phyloP scores from a whole-genome alignment of 1,140 invertebrate species.

The Penaeus chinensis region DNA sequence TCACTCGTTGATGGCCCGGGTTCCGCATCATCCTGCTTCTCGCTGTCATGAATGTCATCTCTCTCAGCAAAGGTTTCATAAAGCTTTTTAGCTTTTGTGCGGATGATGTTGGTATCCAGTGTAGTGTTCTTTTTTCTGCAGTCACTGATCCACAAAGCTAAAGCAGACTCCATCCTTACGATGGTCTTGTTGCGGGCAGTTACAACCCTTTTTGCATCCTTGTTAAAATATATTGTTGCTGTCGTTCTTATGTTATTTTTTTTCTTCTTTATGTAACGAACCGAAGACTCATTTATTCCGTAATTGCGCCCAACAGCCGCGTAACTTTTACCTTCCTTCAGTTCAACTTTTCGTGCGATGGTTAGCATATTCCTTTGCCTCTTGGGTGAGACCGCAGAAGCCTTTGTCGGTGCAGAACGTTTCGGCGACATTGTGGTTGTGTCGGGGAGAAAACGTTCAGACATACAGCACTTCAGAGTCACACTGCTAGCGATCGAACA shows the following conservation, averaged over 20 bases:
- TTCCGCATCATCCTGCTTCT: too few species aligned
- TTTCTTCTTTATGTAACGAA: not conserved
- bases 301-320: slow-evolving; percentile 47
- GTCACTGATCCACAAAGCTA: not conserved
- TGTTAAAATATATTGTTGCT: not conserved
- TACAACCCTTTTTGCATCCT: slow-evolving; percentile 2
- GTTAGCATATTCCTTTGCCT: slow-evolving; percentile 52
- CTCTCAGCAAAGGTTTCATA: not conserved
- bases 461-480: not conserved
- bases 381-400: slow-evolving; percentile 8
- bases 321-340: slow-evolving; percentile 45
- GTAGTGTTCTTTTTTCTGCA: slow-evolving; percentile 6
- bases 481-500: not conserved
- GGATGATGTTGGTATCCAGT: not conserved
- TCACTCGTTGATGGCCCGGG: too few species aligned
- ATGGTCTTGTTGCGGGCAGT: not conserved
- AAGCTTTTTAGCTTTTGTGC: not conserved
- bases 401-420: slow-evolving; percentile 27
- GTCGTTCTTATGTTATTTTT: not conserved
- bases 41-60: not conserved
- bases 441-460: not conserved
- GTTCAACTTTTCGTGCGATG: slow-evolving; percentile 52
- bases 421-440: slow-evolving; percentile 3
- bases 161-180: not conserved
- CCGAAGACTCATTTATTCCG: slow-evolving; percentile 36